These are phyloP conservation scores for Ptychochromis oligacanthus DNA, from an alignment of 2,113 vertebrate genomes.

Conservation along the genomic window DNA sequence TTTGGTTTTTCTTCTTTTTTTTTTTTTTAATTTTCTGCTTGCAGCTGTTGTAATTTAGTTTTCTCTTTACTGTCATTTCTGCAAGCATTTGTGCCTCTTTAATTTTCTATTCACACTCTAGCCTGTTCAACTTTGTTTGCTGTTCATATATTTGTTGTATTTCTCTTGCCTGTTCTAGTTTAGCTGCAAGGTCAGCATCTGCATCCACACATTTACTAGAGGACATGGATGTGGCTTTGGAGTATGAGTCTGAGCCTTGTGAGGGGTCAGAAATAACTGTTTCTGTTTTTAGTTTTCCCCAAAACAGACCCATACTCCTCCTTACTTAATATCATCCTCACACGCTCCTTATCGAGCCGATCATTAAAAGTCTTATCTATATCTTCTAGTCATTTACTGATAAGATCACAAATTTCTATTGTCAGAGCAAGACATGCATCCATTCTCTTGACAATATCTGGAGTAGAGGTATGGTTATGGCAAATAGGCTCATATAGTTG, in stretches of 20 bases:
- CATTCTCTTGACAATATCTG: too few species aligned
- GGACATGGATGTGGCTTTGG: background rate
- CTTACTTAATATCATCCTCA: background rate
- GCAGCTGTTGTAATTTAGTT: background rate
- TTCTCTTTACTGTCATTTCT: rapidly evolving
- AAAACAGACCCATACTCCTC: background rate
- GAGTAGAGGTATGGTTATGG: too few species aligned
- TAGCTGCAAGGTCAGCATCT: background rate
- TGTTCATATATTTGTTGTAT: background rate
- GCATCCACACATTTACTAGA: rapidly evolving
- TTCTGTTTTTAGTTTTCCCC: background rate
- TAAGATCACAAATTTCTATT: too few species aligned
- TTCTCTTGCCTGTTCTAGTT: background rate
- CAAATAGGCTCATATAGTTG: too few species aligned
- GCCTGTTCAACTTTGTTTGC: background rate
- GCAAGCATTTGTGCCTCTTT: rapidly evolving
- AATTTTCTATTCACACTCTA: background rate
- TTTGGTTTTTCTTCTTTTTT: too few species aligned
- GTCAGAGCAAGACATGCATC: too few species aligned
- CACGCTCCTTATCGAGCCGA: rapidly evolving
- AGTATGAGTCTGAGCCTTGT: background rate
- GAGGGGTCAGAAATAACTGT: background rate
- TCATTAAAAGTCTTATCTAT: background rate
- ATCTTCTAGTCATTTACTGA: rapidly evolving
- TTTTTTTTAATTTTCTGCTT: background rate